These are phyloP conservation scores for Nyctibius bracteatus DNA, from an alignment of 2,113 vertebrate species.

Conservation along the genomic window DNA sequence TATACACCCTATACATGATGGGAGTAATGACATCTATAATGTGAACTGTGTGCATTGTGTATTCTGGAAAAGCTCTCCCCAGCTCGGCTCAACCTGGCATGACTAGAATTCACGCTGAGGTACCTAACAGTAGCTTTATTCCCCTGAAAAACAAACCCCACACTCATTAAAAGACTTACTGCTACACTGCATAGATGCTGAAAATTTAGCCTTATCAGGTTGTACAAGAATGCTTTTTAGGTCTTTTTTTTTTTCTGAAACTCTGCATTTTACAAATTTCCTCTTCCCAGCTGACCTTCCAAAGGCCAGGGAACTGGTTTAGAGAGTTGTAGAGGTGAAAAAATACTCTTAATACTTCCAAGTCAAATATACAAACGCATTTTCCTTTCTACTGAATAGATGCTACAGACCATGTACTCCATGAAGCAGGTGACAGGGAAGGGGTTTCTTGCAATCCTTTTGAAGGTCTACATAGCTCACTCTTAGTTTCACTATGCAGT, in stretches of 20 bases:
- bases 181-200: neutral
- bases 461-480: neutral
- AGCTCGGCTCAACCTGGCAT: neutral
- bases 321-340: neutral
- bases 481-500: neutral
- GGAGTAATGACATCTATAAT: neutral
- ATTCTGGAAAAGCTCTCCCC: neutral
- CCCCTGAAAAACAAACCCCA: neutral
- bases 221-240: neutral
- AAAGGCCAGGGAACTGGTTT: neutral
- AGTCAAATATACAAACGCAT: neutral
- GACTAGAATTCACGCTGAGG: neutral
- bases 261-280: neutral
- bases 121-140: neutral
- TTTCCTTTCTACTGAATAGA: neutral
- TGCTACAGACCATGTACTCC: neutral
- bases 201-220: neutral
- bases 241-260: neutral
- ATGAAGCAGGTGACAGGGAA: neutral
- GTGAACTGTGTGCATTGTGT: neutral
- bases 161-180: neutral
- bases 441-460: neutral
- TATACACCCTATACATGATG: accelerated
- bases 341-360: neutral
- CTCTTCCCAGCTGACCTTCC: neutral